A percentile compares a stretch with the other conserved stretches of the same genome.
Conservation (phyloP, 2,113 vertebrate species). For the Antennarius striatus region DNA sequence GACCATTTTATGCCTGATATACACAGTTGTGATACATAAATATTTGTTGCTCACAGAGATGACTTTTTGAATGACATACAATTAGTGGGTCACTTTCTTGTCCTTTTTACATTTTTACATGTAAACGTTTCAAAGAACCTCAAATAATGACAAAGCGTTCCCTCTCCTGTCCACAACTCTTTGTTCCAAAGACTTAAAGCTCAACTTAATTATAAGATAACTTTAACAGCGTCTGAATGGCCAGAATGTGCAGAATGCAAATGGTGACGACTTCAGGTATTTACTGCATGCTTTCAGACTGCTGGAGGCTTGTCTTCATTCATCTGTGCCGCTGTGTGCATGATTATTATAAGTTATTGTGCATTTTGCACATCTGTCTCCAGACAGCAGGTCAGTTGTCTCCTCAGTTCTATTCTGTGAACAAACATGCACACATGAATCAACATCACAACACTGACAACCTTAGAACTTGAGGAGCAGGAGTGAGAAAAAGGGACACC, state of each 20-base stretch:
- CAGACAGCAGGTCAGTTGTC: slow-evolving; percentile 13
- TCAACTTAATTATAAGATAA: slow-evolving; percentile 42
- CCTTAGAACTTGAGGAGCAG: no score
- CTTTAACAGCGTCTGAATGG: slow-evolving; percentile 38
- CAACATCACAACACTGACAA: no score
- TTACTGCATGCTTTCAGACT: slow-evolving; percentile 15
- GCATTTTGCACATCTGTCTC: slow-evolving; percentile 2
- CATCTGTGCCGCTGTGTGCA: slow-evolving; percentile 4
- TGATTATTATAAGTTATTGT: not conserved
- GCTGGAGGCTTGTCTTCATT: slow-evolving; percentile 1
- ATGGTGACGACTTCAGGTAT: slow-evolving; percentile 11
- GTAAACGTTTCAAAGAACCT: not conserved
- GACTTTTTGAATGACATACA: no score
- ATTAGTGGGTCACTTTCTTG: no score
- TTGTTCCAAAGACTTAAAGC: not conserved
- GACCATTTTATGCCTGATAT: no score
- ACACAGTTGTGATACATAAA: no score
- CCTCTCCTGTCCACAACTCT: not conserved
- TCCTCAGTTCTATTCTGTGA: no score
- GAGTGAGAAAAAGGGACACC: no score
- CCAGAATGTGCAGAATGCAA: slow-evolving; percentile 60
- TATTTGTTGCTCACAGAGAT: no score
- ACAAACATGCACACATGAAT: no score
- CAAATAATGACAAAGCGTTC: slow-evolving; percentile 6
- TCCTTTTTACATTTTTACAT: no score